Evolutionary conservation across 2,113 vertebrate species (phyloP).

Genomic region (Galemys pyrenaicus): DNA sequence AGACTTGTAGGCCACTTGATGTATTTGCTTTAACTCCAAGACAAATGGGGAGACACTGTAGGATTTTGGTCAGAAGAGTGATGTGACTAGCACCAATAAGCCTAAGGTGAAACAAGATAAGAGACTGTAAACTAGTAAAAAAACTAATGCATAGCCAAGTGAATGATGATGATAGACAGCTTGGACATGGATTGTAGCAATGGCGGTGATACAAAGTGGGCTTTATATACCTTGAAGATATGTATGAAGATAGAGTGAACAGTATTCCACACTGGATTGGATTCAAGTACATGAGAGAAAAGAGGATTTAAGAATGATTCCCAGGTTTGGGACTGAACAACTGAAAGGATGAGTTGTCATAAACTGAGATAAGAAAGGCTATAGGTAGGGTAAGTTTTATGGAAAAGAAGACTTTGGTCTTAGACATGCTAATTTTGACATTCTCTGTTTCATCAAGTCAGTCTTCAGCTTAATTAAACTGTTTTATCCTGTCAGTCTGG

Average conservation of each 20-base stretch:
- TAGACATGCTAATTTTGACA: background rate
- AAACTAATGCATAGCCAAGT: background rate
- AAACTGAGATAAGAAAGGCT: background rate
- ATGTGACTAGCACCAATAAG: background rate
- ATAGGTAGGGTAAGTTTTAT: background rate
- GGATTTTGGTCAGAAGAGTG: background rate
- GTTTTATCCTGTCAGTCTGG: background rate
- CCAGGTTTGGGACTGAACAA: background rate
- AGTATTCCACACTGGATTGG: background rate
- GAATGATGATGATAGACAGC: background rate
- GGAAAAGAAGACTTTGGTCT: background rate
- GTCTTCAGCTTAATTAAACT: background rate
- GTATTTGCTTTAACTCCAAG: background rate
- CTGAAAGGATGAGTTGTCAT: background rate
- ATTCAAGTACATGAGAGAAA: background rate
- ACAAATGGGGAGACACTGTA: background rate
- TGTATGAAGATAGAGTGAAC: background rate
- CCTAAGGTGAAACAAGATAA: constrained; percentile 5
- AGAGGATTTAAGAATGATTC: background rate
- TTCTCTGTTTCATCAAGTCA: too few species aligned
- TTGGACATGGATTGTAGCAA: background rate
- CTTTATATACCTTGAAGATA: background rate
- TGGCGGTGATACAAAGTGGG: background rate
- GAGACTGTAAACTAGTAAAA: background rate
- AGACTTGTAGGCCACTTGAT: background rate